Evolutionary conservation across 2,113 vertebrate genomes (phyloP), one percentile per base, ranked within the genome.

Genomic region (Polyodon spathula): DNA sequence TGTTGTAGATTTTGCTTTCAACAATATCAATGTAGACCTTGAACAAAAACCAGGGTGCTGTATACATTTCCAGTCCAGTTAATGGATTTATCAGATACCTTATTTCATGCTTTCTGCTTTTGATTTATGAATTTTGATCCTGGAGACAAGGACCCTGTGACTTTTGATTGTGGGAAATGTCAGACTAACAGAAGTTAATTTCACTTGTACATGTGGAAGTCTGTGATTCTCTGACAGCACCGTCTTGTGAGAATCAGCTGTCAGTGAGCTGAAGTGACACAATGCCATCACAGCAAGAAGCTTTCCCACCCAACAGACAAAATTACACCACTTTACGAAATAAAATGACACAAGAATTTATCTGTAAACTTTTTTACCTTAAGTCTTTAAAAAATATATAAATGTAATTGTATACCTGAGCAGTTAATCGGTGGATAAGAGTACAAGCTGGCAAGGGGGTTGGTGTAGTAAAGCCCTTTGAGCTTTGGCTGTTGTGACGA

Each of bases 111-210:
- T 88, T 76, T 85, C 86, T 91, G 90, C 87, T 86, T 89, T 91
- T 90, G 87, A 90, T 90, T 91, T 91, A 91, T 91, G 89, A 92
- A 90, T 91, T 92, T 92, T 92, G 88, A 92, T 91, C 86, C 80
- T 66, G 73, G 82, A 88, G 88, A 89, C 85, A 90, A 89, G 87
- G 82, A 80, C 81, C 79, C 83, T 82, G 81, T 78, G 84, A 84
- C 85, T 89, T 89, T 92, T 78, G 90, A 91, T 90, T 88, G 88
- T 1, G 4, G 86, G 74, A 91, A 86, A 88, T 90, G 88, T 90
- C 88, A 92, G 83, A 73, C 85, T 71, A 81, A 79, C 85, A 82
- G 88, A 88, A 89, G 89, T 89, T 90, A 90, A 91, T 91, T 91
- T 90, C 82, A 2, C 81, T 75, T 43, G 71, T 76, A 84, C 81